These are phyloP conservation scores for Leistus spinibarbis DNA, from an alignment of 2,888 invertebrate species.

Conservation along the genomic window DNA sequence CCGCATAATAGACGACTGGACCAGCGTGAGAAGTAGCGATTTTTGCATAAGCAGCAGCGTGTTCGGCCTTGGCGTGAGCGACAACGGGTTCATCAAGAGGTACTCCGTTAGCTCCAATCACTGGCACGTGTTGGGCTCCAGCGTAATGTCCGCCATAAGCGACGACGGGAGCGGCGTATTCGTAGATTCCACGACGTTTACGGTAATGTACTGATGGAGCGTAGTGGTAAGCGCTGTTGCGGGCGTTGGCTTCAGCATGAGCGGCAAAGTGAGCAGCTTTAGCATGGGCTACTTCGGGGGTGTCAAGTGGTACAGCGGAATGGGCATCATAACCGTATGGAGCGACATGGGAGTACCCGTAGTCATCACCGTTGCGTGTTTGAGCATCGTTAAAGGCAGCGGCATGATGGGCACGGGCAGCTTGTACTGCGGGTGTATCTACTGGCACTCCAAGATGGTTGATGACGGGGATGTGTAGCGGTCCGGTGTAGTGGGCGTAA, in stretches of 20 bases:
- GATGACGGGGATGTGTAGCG: too few relatives aligned
- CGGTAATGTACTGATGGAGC: slow-evolving; percentile 21
- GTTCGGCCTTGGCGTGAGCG: slow-evolving; percentile 64
- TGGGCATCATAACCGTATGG: too few relatives aligned
- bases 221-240: background rate
- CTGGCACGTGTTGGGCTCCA: slow-evolving; percentile 53
- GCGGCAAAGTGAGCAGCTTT: slow-evolving; percentile 66
- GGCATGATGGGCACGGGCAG: too few relatives aligned
- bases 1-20: slow-evolving; percentile 43
- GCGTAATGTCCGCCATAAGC: slow-evolving; percentile 44
- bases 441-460: too few relatives aligned
- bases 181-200: slow-evolving; percentile 45
- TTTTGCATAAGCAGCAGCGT: slow-evolving; percentile 63
- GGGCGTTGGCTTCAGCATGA: slow-evolving; percentile 59
- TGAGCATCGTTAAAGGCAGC: too few relatives aligned
- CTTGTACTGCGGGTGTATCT: too few relatives aligned
- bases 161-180: slow-evolving; percentile 44
- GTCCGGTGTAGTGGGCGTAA: too few relatives aligned
- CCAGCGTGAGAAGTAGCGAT: slow-evolving; percentile 53
- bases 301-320: slow-evolving; percentile 59
- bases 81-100: slow-evolving; percentile 67
- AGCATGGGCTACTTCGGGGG: slow-evolving; percentile 66
- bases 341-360: too few relatives aligned
- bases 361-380: too few relatives aligned
- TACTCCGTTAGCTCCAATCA: slow-evolving; percentile 61